Evolutionary conservation across 2,888 invertebrate species (phyloP).

Genomic region (Flexamia atlantica): DNA sequence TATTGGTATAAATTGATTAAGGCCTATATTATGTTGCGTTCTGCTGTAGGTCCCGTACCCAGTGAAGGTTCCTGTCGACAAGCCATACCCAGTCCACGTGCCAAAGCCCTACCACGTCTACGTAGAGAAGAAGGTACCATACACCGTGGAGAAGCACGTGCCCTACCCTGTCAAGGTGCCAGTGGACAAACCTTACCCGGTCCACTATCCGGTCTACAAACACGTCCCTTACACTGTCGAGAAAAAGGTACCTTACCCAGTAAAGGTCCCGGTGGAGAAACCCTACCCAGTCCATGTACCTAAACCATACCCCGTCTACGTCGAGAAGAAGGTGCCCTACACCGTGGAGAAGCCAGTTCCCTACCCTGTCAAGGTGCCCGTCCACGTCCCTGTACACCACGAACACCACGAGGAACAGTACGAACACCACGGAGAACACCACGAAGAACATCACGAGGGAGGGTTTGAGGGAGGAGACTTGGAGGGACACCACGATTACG

Average conservation of each 20-base stretch:
- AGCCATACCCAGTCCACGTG: conserved; percentile 79
- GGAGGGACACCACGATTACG: neutral
- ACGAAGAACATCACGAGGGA: neutral
- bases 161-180: conserved; percentile 84
- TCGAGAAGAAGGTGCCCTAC: conserved; percentile 87
- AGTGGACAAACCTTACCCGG: conserved; percentile 74
- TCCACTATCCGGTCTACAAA: conserved; percentile 77
- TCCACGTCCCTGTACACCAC: conserved; percentile 81
- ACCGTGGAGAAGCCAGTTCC: conserved; percentile 88
- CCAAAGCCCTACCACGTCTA: conserved; percentile 88
- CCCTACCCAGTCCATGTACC: conserved; percentile 81
- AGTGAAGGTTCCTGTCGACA: conserved; percentile 83
- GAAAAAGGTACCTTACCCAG: conserved; percentile 77
- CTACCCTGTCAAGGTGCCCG: conserved; percentile 80
- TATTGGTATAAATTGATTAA: too few relatives aligned
- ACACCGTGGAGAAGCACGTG: conserved; percentile 71
- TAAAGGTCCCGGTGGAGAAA: conserved; percentile 81
- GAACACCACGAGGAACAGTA: conserved; percentile 73
- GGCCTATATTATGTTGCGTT: too few relatives aligned
- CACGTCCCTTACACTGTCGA: conserved; percentile 82
- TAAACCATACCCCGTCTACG: conserved; percentile 86
- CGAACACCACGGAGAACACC: conserved; percentile 56
- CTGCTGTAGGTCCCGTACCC: conserved; percentile 78
- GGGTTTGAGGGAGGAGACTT: neutral
- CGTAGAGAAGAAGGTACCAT: conserved; percentile 82